Conservation (phyloP, 1,140 invertebrate species). For the Drosophila kepulauana region DNA sequence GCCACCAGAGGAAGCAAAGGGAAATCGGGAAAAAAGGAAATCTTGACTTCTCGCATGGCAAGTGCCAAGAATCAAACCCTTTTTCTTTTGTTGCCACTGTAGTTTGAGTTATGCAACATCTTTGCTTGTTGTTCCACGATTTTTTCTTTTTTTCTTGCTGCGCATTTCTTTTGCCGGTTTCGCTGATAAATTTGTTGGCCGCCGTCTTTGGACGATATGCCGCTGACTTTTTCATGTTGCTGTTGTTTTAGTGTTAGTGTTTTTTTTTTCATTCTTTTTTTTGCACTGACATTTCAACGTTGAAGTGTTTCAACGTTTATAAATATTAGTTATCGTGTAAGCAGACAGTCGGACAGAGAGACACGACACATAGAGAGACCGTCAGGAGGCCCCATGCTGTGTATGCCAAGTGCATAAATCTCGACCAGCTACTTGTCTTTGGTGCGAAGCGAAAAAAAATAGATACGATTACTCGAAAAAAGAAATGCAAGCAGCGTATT, state of each 20-base stretch:
- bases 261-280: constrained; percentile 12
- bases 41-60: constrained; percentile 30
- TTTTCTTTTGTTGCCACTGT: constrained; percentile 44
- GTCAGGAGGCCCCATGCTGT: constrained; percentile 57
- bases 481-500: constrained; percentile 62
- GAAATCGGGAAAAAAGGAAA: constrained; percentile 14
- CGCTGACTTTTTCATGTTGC: constrained; percentile 62
- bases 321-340: constrained; percentile 79
- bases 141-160: constrained; percentile 20
- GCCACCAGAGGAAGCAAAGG: constrained; percentile 43
- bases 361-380: constrained; percentile 8
- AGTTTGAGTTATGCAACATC: constrained; percentile 65
- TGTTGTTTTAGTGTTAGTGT: constrained; percentile 7
- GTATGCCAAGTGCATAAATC: constrained; percentile 80
- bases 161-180: constrained; percentile 51
- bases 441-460: constrained; percentile 25
- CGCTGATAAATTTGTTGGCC: constrained; percentile 82
- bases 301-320: constrained; percentile 54
- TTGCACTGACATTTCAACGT: constrained; percentile 22
- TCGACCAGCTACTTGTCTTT: constrained; percentile 51
- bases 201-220: constrained; percentile 75
- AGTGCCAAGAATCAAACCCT: constrained; percentile 67
- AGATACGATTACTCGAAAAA: constrained; percentile 31
- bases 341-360: constrained; percentile 30
- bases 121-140: constrained; percentile 46